A percentile compares a stretch with the other conserved stretches of the same genome.
phyloP scores from a whole-genome alignment of 2,888 invertebrate species.

The Caenorhabditis japonica region DNA sequence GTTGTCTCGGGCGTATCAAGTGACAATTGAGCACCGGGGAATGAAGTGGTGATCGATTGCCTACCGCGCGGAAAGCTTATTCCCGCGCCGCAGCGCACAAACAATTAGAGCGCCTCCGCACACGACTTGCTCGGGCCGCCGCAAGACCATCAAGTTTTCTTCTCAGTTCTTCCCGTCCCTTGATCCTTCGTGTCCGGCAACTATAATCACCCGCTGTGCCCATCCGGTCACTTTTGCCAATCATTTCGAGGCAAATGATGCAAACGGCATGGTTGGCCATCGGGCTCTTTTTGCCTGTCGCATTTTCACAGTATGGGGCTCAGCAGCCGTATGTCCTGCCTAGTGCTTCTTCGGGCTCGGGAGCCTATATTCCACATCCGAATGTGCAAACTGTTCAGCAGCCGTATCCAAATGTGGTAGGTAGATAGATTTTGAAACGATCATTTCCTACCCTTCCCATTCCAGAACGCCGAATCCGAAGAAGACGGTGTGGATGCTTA shows the following conservation, averaged over 20 bases:
- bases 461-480: slow-evolving; percentile 23
- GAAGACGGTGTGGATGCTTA: slow-evolving; percentile 38
- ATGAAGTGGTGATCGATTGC: slow-evolving; percentile 44
- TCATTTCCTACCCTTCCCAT: neutral
- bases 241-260: slow-evolving; percentile 9
- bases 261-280: slow-evolving; percentile 28
- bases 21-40: slow-evolving; percentile 39
- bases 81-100: slow-evolving; percentile 28
- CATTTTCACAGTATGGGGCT: too few relatives aligned
- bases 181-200: slow-evolving; percentile 1
- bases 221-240: slow-evolving; percentile 3
- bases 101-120: slow-evolving; percentile 25
- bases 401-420: slow-evolving; percentile 35
- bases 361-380: slow-evolving; percentile 20
- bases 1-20: slow-evolving; percentile 38
- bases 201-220: slow-evolving; percentile 12
- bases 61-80: slow-evolving; percentile 42
- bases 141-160: slow-evolving; percentile 17
- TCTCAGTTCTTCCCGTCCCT: slow-evolving; percentile 8
- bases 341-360: slow-evolving; percentile 49
- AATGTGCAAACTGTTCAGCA: neutral
- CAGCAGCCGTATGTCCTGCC: slow-evolving; percentile 48
- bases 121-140: slow-evolving; percentile 33
- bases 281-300: too few relatives aligned
- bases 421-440: neutral